phyloP scores from a whole-genome alignment of 2,113 vertebrate genomes.

The Labrus mixtus region DNA sequence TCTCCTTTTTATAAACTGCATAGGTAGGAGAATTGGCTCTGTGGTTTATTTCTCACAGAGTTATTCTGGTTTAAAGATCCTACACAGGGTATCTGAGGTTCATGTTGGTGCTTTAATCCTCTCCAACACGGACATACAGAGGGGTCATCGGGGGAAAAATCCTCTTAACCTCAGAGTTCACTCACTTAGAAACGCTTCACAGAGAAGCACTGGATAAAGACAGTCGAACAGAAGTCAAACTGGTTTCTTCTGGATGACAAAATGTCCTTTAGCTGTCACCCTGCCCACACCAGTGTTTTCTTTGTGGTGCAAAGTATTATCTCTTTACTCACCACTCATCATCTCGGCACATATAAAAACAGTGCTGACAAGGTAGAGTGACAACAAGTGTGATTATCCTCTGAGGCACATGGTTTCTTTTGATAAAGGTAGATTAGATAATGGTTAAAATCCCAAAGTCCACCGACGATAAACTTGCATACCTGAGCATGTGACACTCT shows the following conservation, averaged over 20 bases:
- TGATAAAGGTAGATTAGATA: conserved; percentile 65
- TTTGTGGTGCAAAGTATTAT: conserved; percentile 14
- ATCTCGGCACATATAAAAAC: background rate
- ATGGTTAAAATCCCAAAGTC: conserved; percentile 64
- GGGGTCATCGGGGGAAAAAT: conserved; percentile 72
- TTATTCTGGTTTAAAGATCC: conserved; percentile 15
- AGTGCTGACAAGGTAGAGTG: conserved; percentile 16
- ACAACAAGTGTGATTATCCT: conserved; percentile 11
- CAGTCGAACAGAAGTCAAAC: conserved; percentile 34
- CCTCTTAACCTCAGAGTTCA: conserved; percentile 76
- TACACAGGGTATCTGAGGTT: conserved; percentile 1
- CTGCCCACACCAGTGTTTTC: conserved; percentile 21
- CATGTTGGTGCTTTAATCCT: conserved; percentile 58
- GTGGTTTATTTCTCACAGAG: background rate
- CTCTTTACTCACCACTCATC: background rate
- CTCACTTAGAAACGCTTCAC: conserved; percentile 57
- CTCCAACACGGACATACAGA: conserved; percentile 33
- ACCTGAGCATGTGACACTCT: conserved; percentile 5
- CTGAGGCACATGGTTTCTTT: conserved; percentile 1
- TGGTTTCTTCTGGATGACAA: conserved; percentile 42
- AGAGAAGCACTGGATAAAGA: conserved; percentile 51
- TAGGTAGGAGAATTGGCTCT: background rate
- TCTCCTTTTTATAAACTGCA: conserved; percentile 1
- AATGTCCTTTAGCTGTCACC: conserved; percentile 12
- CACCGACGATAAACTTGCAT: conserved; percentile 53